Evolutionary conservation across 2,797 vertebrate genomes (phyloP).

Genomic region (Rhinichthys osculus): DNA sequence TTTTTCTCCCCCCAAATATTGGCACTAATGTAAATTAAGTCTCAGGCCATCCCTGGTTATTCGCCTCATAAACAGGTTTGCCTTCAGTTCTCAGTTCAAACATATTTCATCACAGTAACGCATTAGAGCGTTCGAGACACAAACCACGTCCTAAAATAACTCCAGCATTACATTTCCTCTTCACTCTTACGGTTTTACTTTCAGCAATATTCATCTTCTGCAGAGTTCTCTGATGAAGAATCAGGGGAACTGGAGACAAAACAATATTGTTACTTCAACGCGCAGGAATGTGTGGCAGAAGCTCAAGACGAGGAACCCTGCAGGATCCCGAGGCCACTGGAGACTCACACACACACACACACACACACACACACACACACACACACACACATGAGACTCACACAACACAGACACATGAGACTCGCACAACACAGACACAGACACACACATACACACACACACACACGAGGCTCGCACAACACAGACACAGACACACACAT

Average conservation of each 20-base stretch:
- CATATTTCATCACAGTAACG: constrained; percentile 62
- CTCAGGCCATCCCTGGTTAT: constrained; percentile 41
- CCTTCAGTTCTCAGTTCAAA: constrained; percentile 48
- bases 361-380: too few relatives aligned
- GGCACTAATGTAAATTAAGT: constrained; percentile 18
- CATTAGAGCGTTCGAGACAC: constrained; percentile 49
- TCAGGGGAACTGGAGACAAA: constrained; percentile 62
- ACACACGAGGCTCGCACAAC: too few relatives aligned
- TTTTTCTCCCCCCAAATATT: background rate
- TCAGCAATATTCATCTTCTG: constrained; percentile 57
- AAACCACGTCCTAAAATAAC: constrained; percentile 51
- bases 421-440: too few relatives aligned
- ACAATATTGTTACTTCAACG: constrained; percentile 69
- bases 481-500: too few relatives aligned
- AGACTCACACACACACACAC: constrained; percentile 18
- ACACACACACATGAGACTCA: too few relatives aligned
- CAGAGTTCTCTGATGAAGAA: constrained; percentile 56
- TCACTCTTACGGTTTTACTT: constrained; percentile 51
- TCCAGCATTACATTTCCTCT: constrained; percentile 54
- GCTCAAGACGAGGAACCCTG: constrained; percentile 63
- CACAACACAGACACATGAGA: too few relatives aligned
- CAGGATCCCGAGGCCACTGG: constrained; percentile 51
- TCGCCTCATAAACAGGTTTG: constrained; percentile 65
- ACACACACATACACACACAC: too few relatives aligned
- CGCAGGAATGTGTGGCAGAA: constrained; percentile 66